Base-by-base conservation (phyloP, 2,888 invertebrate species). In the Pseudoips prasinana region DNA sequence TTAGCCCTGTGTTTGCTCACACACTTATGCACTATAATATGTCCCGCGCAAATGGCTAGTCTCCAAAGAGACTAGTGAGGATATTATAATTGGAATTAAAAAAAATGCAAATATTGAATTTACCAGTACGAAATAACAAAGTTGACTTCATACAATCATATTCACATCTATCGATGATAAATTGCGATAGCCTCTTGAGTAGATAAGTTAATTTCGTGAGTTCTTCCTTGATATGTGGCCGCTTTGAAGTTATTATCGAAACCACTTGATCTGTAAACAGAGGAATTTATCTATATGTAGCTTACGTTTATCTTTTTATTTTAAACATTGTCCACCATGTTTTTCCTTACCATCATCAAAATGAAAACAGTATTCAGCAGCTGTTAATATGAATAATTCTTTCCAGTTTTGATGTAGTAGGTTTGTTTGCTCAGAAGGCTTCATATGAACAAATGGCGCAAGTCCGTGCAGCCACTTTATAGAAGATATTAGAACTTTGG, bases 91-190 rank as follows among this genome's bases (percentile, higher is more conserved):
- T n/a, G n/a, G n/a, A n/a, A n/a, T n/a, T 14, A 14, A 14, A 14
- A 5, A 14, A 14, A 14, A 14, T 5, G 14, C 2, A 14, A 14
- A 14, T 14, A 14, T 3, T 3, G 5, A 14, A 14, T 14, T 73
- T 80, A 95, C 96, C 95, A 77, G 94, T 91, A 76, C 95, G 94
- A 73, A 96, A 96, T 3, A 96, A 86, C 3, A 95, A 91, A 6
- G 95, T 87, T 0, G 95, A 94, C 69, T 96, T 96, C n/a, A 97
- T 83, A 73, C 94, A 96, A 22, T 96, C 94, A 63, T 93, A 95
- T 67, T 97, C 96, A 0, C 94, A 93, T 68, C 94, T 93, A 72
- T 97, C 96, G 8, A 96, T 90, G 46, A 92, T 85, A 32, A 93
- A 82, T 5, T 91, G 78, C 4, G 91, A 88, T 58, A 95, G 91